Percentiles rank a stretch among this genome's conserved stretches.
Conservation (phyloP, 2,888 invertebrate genomes). For the Chrysolina oricalcia region DNA sequence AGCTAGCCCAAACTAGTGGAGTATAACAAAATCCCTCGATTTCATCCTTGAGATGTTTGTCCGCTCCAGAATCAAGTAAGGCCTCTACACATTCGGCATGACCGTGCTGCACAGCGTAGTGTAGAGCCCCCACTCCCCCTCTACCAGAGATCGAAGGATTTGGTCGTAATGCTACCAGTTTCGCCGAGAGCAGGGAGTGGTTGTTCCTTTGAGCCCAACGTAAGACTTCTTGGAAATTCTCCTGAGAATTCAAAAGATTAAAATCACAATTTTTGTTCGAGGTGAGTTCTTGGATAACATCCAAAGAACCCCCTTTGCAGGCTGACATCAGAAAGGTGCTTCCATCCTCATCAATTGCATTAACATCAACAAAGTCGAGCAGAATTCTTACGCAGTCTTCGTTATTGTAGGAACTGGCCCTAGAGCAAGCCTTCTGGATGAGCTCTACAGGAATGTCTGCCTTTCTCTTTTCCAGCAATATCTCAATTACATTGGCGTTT, state of each 20-base stretch:
- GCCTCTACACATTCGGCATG: constrained; percentile 25
- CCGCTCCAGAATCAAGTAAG: constrained; percentile 24
- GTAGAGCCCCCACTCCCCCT: constrained; percentile 30
- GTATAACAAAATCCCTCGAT: not conserved
- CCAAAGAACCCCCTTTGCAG: constrained; percentile 26
- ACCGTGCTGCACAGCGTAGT: constrained; percentile 28
- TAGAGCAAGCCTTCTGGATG: not conserved
- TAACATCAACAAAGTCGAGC: constrained; percentile 25
- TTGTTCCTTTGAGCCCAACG: constrained; percentile 18
- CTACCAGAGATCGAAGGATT: not conserved
- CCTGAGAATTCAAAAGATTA: constrained; percentile 26
- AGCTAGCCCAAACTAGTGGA: constrained; percentile 32
- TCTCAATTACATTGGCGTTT: constrained; percentile 6
- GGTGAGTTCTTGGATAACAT: constrained; percentile 19
- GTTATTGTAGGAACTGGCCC: constrained; percentile 19
- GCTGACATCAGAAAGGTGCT: constrained; percentile 30
- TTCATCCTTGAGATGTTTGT: constrained; percentile 19
- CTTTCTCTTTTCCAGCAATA: not conserved
- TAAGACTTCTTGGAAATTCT: not conserved
- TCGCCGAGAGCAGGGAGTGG: constrained; percentile 26
- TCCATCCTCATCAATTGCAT: constrained; percentile 31
- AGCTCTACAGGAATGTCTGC: not conserved
- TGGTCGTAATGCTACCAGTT: constrained; percentile 1
- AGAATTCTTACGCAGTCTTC: constrained; percentile 22
- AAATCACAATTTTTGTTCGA: not conserved